Base-by-base conservation (phyloP, 1,140 invertebrate genomes). In the Euwallacea fornicatus region DNA sequence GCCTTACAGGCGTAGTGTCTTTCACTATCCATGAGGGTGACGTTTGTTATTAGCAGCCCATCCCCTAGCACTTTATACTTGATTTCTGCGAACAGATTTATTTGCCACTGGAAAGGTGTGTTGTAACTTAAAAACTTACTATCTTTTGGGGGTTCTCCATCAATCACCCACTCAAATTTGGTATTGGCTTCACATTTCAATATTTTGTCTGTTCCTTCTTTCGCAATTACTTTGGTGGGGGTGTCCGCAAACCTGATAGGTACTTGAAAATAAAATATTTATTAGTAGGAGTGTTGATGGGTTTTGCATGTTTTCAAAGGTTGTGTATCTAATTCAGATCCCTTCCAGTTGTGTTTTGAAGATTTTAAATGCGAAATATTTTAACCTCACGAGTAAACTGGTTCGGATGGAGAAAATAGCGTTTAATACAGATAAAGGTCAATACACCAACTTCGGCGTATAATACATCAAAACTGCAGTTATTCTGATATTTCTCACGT, bases 31-130 rank as follows among this genome's bases (percentile, higher is more conserved):
- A 21, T 11, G 16, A 43, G 42, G 21, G 46, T 71, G 7, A 69
- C 74, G 55, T 73, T 75, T 41, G n/a, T 68, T 58, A 75, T 75
- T 16, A 73, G 58, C 10, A 75, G 66, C 54, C 74, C 74, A 63
- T 75, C 74, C 42, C 50, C 74, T 7, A 73, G 50, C 33, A 46
- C 46, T 10, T 43, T 8, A 43, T 68, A 75, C 54, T 68, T 73
- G 10, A 46, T 42, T 21, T 59, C 73, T 74, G 66, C 7, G 73
- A 72, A 66, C 46, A 47, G n/a, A 47, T 54, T 7, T 16, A 13
- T 65, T 41, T 65, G 6, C 33, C 6, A 13, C 16, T 56, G 2
- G 2, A 56, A 11, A 56, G 16, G 1, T 10, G 46, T 50, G 1
- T 50, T 10, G 46, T 50, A 11, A 50, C 2, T 50, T 6, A 60